Conservation (phyloP, 2,113 vertebrate species). For the Tachycineta bicolor region DNA sequence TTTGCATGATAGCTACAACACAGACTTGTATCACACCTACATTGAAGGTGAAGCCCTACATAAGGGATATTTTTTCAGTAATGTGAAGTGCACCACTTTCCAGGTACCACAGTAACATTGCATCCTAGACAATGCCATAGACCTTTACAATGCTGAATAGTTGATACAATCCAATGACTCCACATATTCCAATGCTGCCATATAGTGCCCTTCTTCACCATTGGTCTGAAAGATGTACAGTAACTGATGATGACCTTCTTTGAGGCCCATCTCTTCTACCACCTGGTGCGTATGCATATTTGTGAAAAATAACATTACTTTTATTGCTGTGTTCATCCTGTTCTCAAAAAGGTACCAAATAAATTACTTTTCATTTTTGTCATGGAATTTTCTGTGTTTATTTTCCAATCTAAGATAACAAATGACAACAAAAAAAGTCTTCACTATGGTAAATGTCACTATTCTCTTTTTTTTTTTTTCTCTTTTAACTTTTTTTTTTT, state of each 20-base stretch:
- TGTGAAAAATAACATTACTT: not conserved
- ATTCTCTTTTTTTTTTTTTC: not conserved
- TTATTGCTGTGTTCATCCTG: not conserved
- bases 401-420: not conserved
- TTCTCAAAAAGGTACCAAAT: not conserved
- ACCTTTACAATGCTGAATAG: not conserved
- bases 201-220: not conserved
- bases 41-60: not conserved
- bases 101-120: not conserved
- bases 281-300: not conserved
- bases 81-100: not conserved
- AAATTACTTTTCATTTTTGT: not conserved
- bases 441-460: not conserved
- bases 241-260: not conserved
- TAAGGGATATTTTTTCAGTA: not conserved
- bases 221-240: not conserved
- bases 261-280: not conserved
- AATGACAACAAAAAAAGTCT: not conserved
- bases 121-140: not conserved
- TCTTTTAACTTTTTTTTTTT: not conserved
- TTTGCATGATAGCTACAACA: not conserved
- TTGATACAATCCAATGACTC: not conserved
- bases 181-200: not conserved
- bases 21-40: not conserved
- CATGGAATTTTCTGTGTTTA: not conserved